Base-by-base conservation (phyloP, 2,888 invertebrate species). In the Apamea monoglypha region DNA sequence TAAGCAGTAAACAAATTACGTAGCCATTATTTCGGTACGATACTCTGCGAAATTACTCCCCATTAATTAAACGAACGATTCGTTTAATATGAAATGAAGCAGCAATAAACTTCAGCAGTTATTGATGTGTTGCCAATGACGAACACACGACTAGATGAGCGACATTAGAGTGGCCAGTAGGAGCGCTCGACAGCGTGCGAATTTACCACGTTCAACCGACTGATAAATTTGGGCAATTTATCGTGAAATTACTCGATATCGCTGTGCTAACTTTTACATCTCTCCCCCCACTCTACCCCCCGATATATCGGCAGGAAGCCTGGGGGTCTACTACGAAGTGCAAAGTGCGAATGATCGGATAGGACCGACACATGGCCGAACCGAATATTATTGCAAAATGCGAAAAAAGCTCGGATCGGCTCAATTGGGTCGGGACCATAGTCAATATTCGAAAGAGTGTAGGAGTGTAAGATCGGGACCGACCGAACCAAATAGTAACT, bases 211-310 rank as follows among this genome's bases (percentile, higher is more conserved):
- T 90, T 94, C 92, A 92, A 93, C 91, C 91, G 91, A 84, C 88
- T 94, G 94, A 94, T 90, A 94, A 93, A 95, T 94, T 93, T 87
- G 86, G 88, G 90, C 92, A 93, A 95, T 94, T 93, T 93, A 92
- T 94, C 92, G 90, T 90, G 91, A 93, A 94, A 94, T 94, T 93
- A 93, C 92, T 91, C 91, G 91, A 92, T 92, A 92, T 93, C 89
- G 89, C 87, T 87, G 87, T 90, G 90, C 85, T 87, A 88, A 88
- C 88, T 91, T 89, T 88, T 88, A 89, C 88, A 90, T 82, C 78
- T 76, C 80, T 72, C 86, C 78, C 70, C 79, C 75, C 74, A 44
- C 82, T 80, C 74, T 75, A 70, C 69, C 71, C 40, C 71, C n/a
- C 76, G 59, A 85, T 86, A 85, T 85, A 84, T 88, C 85, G 82